Evolutionary conservation across 2,113 vertebrate genomes (phyloP), one percentile per base, ranked within the genome.

Genomic region (Rhodinocichla rosea): DNA sequence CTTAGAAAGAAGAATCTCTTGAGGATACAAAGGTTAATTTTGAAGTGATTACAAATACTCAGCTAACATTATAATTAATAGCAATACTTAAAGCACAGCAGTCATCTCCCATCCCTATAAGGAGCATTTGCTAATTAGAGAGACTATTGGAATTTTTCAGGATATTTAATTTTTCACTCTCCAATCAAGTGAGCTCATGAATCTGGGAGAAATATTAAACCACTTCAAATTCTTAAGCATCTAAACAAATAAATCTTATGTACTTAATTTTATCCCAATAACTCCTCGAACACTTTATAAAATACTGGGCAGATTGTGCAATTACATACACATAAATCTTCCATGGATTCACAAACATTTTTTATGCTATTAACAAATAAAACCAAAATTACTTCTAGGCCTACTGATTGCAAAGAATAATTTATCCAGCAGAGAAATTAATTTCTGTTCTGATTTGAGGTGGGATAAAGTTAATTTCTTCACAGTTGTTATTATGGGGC

Each of bases 1-100:
- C 91, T 97, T 98, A 93, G 73, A 97, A 97, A 97, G 96, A 93
- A 95, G 97, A 98, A 96, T 90, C 97, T 98, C 97, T 88, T 68
- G 96, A 98, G 97, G 94, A 98, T 97, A 97, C 76, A 94, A 97
- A 98, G 97, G 97, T 98, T 98, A 98, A 98, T 97, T 97, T 90
- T 95, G 83, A 98, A 97, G 85, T 94, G 95, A 97, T 98, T 98
- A 94, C 89, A 95, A 98, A 98, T 94, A 97, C 97, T 97, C 94
- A 67, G 84, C 82, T 95, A 97, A 97, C 87, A 88, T 85, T 95
- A 95, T 97, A 98, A 98, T 98, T 98, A 98, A 98, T 96, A 97
- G 87, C 86, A 95, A 86, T 89, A 95, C 90, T 97, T 98, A 81
- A 62, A 92, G 92, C 73, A 80, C 78, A 94, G 80, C 87, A 97